Evolutionary conservation across 2,113 vertebrate genomes (phyloP).

Genomic region (Urocitellus parryii): DNA sequence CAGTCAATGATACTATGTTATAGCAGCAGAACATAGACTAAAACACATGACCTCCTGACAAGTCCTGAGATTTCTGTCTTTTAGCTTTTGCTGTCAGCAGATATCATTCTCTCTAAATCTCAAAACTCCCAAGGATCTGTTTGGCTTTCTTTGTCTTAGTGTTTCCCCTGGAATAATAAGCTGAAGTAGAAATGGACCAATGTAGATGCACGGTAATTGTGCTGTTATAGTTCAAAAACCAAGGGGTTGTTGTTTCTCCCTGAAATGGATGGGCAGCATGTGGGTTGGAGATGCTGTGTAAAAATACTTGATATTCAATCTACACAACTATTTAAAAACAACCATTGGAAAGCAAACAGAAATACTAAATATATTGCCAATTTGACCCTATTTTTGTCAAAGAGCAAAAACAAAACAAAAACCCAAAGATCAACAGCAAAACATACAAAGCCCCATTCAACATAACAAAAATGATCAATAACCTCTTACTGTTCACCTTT

Average conservation of each 20-base stretch:
- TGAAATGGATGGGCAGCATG: neutral
- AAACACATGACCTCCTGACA: neutral
- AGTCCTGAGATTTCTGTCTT: neutral
- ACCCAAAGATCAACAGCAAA: neutral
- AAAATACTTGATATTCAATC: neutral
- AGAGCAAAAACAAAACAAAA: neutral
- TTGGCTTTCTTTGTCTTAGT: neutral
- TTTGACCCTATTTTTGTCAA: neutral
- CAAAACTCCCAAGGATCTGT: neutral
- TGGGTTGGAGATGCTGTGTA: neutral
- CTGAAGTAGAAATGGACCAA: neutral
- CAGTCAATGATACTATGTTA: neutral
- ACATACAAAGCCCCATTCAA: neutral
- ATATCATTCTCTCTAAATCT: neutral
- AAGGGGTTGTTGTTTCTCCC: neutral
- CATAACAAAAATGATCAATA: neutral
- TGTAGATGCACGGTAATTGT: neutral
- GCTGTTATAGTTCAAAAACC: neutral
- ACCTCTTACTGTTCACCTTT: neutral
- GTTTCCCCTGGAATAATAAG: neutral
- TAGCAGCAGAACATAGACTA: neutral
- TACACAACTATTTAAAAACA: neutral
- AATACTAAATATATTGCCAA: neutral
- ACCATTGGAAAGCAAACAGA: neutral
- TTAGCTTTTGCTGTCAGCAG: neutral